Conservation (phyloP, 2,888 invertebrate species). For the Temnothorax unifasciatus region DNA sequence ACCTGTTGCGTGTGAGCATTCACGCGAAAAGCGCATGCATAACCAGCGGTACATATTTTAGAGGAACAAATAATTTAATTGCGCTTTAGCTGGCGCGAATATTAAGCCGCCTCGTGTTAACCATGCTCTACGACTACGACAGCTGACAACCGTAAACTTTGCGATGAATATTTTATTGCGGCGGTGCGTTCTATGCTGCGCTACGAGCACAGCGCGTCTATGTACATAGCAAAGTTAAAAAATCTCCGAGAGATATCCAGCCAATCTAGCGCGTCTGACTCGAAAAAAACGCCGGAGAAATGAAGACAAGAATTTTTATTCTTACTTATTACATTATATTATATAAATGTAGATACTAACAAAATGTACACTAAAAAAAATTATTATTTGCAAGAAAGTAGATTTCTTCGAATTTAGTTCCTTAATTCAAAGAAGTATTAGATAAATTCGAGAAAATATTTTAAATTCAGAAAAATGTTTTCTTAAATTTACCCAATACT, state of each 20-base stretch:
- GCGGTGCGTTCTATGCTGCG: conserved; percentile 7
- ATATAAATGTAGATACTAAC: background rate
- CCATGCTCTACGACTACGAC: conserved; percentile 39
- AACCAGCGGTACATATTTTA: conserved; percentile 60
- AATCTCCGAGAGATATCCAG: background rate
- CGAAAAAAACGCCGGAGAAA: background rate
- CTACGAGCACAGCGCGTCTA: conserved; percentile 2
- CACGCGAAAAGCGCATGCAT: conserved; percentile 63
- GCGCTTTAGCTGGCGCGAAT: conserved; percentile 50
- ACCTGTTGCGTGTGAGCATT: conserved; percentile 67
- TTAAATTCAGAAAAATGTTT: no score
- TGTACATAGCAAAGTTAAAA: background rate
- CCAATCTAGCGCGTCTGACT: background rate
- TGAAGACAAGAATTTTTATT: background rate
- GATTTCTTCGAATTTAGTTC: no score
- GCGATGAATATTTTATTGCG: conserved; percentile 54
- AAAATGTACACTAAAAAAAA: no score
- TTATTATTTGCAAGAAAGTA: no score
- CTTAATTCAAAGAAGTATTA: no score
- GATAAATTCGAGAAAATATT: no score
- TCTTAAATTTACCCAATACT: no score
- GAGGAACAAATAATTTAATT: conserved; percentile 69
- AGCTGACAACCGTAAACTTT: conserved; percentile 50
- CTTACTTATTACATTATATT: background rate
- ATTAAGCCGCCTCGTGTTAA: conserved; percentile 49